Evolutionary conservation across 92 coral and sea anemone species (phyloP), one percentile per base, ranked within the genome.

Genomic region (Metridium senile): DNA sequence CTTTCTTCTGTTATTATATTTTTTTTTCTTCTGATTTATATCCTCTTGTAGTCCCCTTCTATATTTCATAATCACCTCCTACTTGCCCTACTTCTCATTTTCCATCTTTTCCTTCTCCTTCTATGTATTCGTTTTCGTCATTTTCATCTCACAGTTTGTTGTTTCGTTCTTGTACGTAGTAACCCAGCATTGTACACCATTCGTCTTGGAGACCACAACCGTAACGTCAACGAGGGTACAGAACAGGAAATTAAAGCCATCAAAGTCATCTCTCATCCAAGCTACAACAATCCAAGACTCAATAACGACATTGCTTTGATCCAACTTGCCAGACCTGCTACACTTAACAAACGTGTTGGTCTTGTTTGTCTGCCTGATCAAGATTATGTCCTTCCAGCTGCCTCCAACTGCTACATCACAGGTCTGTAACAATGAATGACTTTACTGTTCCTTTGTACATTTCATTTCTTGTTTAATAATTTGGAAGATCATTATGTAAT

Each of bases 191-290:
- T 31, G 9, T 88, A 91, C 80, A 30, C 62, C 20, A 77, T 91
- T 58, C 85, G 89, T 26, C 81, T 91, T 33, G 97, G 97, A 19
- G 97, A 91, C 3, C 93, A 91, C 82, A 86, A 91, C 68, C 90
- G 93, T 13, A 56, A 68, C 28, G 66, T 27, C 8, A 62, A 58
- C 58, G 97, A 91, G n/a, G 89, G 89, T 61, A 77, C 81, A 17
- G 97, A 91, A 66, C 81, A 86, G 49, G 58, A 67, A 16, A 88
- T 91, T 22, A 61, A 43, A 32, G 97, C 84, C 26, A 77, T 80
- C 66, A 57, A 67, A 58, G 72, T 85, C 21, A 25, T 88, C 26
- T 46, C 53, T 16, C 93, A 88, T 70, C 77, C 90, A 17, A 28
- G 39, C 7, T 91, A 91, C 63, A 74, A 82, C 66, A 70, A 75